Evolutionary conservation across 2,113 vertebrate species (phyloP).

Genomic region (Formicarius rufipectus): DNA sequence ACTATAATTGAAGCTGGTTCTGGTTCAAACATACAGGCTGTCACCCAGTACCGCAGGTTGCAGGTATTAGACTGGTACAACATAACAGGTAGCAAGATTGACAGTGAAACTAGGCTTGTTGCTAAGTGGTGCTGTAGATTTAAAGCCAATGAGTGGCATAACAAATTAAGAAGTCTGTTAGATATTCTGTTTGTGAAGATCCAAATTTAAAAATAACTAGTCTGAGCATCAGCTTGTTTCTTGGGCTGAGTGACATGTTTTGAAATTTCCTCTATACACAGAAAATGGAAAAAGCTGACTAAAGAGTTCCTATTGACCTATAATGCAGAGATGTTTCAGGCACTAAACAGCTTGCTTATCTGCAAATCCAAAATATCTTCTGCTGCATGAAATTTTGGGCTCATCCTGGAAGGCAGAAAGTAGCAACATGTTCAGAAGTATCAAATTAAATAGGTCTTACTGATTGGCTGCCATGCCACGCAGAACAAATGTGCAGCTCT

Average conservation of each 20-base stretch:
- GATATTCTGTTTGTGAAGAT: conserved; percentile 47
- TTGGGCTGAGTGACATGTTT: conserved; percentile 56
- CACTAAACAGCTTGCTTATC: background rate
- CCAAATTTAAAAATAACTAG: conserved; percentile 32
- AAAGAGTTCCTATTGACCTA: conserved; percentile 43
- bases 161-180: conserved; percentile 43
- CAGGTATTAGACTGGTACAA: background rate
- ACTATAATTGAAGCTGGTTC: background rate
- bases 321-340: conserved; percentile 8
- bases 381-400: background rate
- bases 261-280: conserved; percentile 45
- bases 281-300: conserved; percentile 53
- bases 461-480: background rate
- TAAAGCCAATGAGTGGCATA: conserved; percentile 7
- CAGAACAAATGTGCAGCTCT: background rate
- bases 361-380: background rate
- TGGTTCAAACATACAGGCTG: background rate
- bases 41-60: background rate
- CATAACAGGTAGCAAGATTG: background rate
- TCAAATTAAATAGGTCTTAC: background rate
- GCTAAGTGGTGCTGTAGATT: background rate
- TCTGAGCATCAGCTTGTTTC: conserved; percentile 57
- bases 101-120: background rate
- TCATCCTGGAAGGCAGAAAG: background rate
- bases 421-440: background rate